These are phyloP conservation scores for Leptoteleia sp. DNA, from an alignment of 1,140 invertebrate species.

Conservation along the genomic window DNA sequence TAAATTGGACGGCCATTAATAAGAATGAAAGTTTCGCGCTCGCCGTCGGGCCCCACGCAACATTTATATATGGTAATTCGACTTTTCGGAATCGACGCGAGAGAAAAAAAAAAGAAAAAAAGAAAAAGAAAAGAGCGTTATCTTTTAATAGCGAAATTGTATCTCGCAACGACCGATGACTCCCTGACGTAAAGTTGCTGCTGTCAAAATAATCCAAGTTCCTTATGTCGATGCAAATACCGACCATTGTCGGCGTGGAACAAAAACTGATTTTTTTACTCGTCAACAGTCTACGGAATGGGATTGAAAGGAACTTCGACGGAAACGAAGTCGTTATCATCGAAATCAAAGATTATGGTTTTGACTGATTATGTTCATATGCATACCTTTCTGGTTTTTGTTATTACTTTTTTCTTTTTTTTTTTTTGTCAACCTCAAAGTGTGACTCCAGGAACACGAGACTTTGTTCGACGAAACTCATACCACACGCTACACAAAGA, in stretches of 20 bases:
- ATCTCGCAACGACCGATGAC: constrained; percentile 32
- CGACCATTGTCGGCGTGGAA: constrained; percentile 28
- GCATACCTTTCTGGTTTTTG: constrained; percentile 39
- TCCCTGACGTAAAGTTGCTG: constrained; percentile 16
- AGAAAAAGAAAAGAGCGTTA: no score
- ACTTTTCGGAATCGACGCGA: constrained; percentile 29
- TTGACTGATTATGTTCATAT: no score
- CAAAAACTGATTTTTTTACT: constrained; percentile 49
- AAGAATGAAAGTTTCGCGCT: constrained; percentile 46
- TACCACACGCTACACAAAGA: constrained; percentile 22
- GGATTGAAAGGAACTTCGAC: constrained; percentile 23
- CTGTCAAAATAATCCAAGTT: constrained; percentile 19
- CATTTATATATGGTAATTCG: constrained; percentile 57
- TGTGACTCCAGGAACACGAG: constrained; percentile 13
- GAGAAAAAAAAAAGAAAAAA: no score
- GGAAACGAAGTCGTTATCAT: constrained; percentile 55
- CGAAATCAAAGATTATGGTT: constrained; percentile 55
- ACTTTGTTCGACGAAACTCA: constrained; percentile 16
- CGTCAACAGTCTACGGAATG: constrained; percentile 9
- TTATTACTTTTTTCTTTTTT: no score
- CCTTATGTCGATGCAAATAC: constrained; percentile 50
- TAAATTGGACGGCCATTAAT: constrained; percentile 55
- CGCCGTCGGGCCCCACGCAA: constrained; percentile 22
- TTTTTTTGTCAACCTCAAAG: neutral
- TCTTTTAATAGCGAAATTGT: constrained; percentile 43